phyloP scores from a whole-genome alignment of 2,797 vertebrate species.

The Xiphorhynchus erythropygius region DNA sequence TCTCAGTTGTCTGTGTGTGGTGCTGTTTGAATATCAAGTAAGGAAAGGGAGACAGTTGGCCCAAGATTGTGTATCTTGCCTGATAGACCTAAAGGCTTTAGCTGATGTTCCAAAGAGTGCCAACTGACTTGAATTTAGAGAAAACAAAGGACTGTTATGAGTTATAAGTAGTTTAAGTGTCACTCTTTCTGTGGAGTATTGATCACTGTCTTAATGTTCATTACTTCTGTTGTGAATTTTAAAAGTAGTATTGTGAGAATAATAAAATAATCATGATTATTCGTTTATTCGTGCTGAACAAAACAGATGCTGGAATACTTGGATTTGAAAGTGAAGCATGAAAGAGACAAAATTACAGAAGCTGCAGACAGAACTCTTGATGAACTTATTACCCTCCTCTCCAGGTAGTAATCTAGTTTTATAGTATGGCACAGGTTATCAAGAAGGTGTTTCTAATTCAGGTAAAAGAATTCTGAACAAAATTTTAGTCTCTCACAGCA shows the following conservation, averaged over 20 bases:
- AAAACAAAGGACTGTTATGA: neutral
- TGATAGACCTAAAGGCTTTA: neutral
- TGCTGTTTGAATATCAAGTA: neutral
- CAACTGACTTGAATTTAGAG: neutral
- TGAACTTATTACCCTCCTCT: constrained; percentile 63
- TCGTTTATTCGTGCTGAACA: neutral
- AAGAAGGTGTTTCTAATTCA: neutral
- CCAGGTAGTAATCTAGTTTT: constrained; percentile 65
- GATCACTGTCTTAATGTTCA: neutral
- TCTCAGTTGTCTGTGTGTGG: neutral
- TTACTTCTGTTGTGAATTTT: neutral
- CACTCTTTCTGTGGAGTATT: neutral
- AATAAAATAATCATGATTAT: neutral
- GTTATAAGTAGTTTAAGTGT: neutral
- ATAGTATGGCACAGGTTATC: fast-evolving
- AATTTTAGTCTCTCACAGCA: neutral
- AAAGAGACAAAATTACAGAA: constrained; percentile 47
- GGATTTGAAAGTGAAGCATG: constrained; percentile 58
- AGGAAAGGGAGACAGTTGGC: neutral
- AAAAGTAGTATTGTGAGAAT: neutral
- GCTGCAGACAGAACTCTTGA: constrained; percentile 58
- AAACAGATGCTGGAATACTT: constrained; percentile 68
- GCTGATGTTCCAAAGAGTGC: neutral
- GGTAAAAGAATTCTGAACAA: neutral
- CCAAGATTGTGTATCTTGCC: neutral